phyloP scores from a whole-genome alignment of 2,888 invertebrate genomes.

The Chymomyza amoena region DNA sequence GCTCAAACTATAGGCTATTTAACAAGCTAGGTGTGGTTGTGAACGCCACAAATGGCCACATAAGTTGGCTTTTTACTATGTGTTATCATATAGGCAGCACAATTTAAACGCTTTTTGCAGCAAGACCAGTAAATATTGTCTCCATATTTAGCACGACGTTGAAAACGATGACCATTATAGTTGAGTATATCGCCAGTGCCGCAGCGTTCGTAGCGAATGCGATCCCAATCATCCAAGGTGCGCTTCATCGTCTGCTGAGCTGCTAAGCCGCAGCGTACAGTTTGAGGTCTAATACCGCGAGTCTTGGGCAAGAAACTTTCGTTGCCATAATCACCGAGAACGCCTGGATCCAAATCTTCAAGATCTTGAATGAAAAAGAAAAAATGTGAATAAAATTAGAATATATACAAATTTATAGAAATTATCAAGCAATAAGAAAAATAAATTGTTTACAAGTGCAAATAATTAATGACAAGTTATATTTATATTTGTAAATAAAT shows the following conservation, averaged over 20 bases:
- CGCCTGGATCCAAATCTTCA: slow-evolving; percentile 18
- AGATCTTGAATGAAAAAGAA: neutral
- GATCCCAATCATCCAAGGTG: slow-evolving; percentile 60
- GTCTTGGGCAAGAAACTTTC: slow-evolving; percentile 52
- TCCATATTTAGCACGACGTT: slow-evolving; percentile 63
- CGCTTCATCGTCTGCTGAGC: slow-evolving; percentile 10
- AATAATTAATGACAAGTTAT: no score
- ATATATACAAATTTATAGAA: no score
- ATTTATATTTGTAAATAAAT: no score
- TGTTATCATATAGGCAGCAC: slow-evolving; percentile 72
- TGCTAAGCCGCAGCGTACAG: slow-evolving; percentile 26
- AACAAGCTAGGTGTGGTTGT: slow-evolving; percentile 62
- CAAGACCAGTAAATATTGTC: slow-evolving; percentile 72
- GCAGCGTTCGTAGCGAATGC: slow-evolving; percentile 46
- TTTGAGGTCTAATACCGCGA: slow-evolving; percentile 5
- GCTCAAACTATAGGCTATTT: neutral
- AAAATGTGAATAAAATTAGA: neutral
- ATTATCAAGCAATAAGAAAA: no score
- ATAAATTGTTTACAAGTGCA: no score
- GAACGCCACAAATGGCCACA: slow-evolving; percentile 71
- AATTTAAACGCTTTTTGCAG: slow-evolving; percentile 62
- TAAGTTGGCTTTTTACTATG: slow-evolving; percentile 57
- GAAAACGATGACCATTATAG: slow-evolving; percentile 66
- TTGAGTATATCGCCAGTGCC: slow-evolving; percentile 41
- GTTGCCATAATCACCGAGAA: slow-evolving; percentile 48